Conservation (phyloP, 2,888 invertebrate species). For the Branchipolynoe longqiensis region DNA sequence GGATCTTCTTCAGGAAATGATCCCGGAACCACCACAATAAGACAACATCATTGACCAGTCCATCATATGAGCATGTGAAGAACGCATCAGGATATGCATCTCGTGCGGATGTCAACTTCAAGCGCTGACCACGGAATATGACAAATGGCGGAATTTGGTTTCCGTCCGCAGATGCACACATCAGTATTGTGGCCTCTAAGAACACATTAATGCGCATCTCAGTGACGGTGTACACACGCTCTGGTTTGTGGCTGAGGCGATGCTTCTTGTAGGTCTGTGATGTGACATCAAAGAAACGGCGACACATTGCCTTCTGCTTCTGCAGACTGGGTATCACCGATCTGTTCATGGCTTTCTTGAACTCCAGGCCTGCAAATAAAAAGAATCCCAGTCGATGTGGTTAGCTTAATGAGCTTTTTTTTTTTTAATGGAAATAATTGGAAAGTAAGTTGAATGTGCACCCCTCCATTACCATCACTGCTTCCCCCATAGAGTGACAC, state of each 20-base stretch:
- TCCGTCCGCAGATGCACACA: constrained; percentile 68
- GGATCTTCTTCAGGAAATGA: constrained; percentile 66
- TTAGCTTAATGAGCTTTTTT: too few species aligned
- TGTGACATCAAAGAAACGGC: constrained; percentile 66
- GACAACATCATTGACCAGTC: constrained; percentile 64
- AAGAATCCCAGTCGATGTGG: too few species aligned
- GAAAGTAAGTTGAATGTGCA: too few species aligned
- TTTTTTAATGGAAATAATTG: too few species aligned
- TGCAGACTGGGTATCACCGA: constrained; percentile 63
- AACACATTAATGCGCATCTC: constrained; percentile 62
- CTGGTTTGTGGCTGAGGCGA: constrained; percentile 60
- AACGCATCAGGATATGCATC: constrained; percentile 66
- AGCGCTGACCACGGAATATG: constrained; percentile 62
- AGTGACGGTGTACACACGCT: constrained; percentile 65
- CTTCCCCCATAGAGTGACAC: too few species aligned
- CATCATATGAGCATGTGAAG: constrained; percentile 65
- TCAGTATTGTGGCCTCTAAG: constrained; percentile 65
- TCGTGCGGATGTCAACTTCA: constrained; percentile 64
- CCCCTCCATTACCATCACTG: too few species aligned
- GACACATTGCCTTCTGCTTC: constrained; percentile 67
- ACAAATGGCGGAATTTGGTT: constrained; percentile 68
- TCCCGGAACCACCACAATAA: constrained; percentile 70
- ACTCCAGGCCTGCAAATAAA: constrained; percentile 65
- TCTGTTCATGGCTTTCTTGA: constrained; percentile 63
- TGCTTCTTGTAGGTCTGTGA: constrained; percentile 63